Conservation (phyloP, 2,888 invertebrate genomes). For the Drosophila acutilabella region DNA sequence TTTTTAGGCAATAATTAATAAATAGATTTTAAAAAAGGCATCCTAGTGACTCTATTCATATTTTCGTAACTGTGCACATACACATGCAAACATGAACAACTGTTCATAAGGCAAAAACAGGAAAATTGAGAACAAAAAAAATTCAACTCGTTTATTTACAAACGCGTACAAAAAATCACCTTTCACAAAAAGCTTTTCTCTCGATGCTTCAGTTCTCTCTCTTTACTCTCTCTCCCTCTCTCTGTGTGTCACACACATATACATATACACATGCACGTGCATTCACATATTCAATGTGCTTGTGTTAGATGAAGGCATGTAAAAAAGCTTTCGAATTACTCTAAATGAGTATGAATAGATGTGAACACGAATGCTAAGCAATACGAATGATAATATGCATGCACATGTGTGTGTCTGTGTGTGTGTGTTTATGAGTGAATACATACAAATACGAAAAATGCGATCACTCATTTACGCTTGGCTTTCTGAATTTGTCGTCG, state of each 20-base stretch:
- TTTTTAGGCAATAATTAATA: too few species aligned
- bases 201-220: constrained; percentile 55
- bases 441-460: constrained; percentile 24
- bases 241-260: constrained; percentile 17
- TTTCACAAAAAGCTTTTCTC: constrained; percentile 80
- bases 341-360: constrained; percentile 52
- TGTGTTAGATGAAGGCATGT: constrained; percentile 57
- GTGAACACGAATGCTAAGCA: constrained; percentile 60
- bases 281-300: constrained; percentile 30
- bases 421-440: constrained; percentile 3
- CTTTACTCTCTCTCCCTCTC: constrained; percentile 27
- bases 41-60: too few species aligned
- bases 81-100: constrained; percentile 18
- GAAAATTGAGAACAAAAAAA: constrained; percentile 29
- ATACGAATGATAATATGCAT: constrained; percentile 37
- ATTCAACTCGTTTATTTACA: constrained; percentile 44
- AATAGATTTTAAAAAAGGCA: too few species aligned
- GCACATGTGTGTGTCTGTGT: constrained; percentile 11
- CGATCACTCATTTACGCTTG: constrained; percentile 60
- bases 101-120: constrained; percentile 44
- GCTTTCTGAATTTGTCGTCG: constrained; percentile 66
- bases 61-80: constrained; percentile 16
- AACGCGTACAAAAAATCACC: constrained; percentile 65
- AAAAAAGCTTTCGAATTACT: constrained; percentile 68
- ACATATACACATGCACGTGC: constrained; percentile 12